Evolutionary conservation across 2,888 invertebrate species (phyloP), one percentile per base, ranked within the genome.

Genomic region (Drosophila buzzatii): DNA sequence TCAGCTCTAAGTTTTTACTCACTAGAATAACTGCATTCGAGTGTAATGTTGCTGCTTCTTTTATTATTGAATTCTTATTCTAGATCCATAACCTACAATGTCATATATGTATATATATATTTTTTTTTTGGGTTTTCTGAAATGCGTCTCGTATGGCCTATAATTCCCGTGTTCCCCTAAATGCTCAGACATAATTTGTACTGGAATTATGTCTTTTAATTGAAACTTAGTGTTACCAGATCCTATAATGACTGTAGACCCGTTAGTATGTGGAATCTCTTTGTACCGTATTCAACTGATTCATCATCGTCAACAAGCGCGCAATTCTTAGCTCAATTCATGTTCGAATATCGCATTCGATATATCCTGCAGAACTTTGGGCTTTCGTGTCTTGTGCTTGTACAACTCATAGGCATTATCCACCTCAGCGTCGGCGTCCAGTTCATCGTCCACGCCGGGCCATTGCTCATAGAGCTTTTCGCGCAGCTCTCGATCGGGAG

Each of bases 351-450:
- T 70, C 5, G 16, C 18, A n/a, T 63, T 70, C 2, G 12, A 23
- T n/a, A 37, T 14, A 8, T 62, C 18, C 31, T 51, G 31, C 2
- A 56, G 5, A 5, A 51, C 10, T 9, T 18, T 41, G 7, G 70
- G 55, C 18, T 41, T 62, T 12, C 39, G 41, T 10, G 70, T 70
- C 42, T 41, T 53, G 6, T 9, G 20, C 41, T 60, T 61, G 27
- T 37, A 71, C 35, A 64, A 7, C 2, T 77, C 63, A 16, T 57
- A 74, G 41, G 82, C 89, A 68, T 35, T 67, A 37, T 89, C 90
- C 73, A 69, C 0, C 59, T 86, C 89, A 7, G 88, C 86, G 39
- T 86, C 86, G 27, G 64, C 89, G 3, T 65, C 16, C 1, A 81
- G 69, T 33, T 86, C 86, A 18, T 86, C 75, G 1, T 42, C 9